Conservation (phyloP, 1,140 invertebrate genomes). For the Drosophila prosaltans region DNA sequence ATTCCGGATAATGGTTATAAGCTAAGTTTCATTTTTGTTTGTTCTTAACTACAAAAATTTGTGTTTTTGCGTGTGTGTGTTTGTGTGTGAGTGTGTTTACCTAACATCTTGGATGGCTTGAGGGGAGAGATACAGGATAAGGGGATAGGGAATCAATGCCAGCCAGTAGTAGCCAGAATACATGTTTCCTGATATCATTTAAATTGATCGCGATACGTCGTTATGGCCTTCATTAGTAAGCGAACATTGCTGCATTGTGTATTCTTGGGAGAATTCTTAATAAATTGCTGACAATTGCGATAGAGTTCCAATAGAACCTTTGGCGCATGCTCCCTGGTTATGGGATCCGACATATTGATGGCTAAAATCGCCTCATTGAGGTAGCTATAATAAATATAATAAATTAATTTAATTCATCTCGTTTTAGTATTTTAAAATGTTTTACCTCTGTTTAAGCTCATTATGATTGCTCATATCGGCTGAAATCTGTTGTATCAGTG, state of each 20-base stretch:
- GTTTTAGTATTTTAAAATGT: no score
- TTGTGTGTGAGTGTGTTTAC: constrained; percentile 26
- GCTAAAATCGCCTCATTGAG: constrained; percentile 94
- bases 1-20: constrained; percentile 26
- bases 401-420: constrained; percentile 42
- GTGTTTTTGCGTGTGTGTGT: constrained; percentile 26
- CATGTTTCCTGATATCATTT: constrained; percentile 74
- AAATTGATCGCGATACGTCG: constrained; percentile 82
- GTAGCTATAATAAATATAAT: constrained; percentile 86
- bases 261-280: constrained; percentile 87
- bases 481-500: constrained; percentile 95
- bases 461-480: constrained; percentile 92
- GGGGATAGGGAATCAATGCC: constrained; percentile 47
- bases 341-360: constrained; percentile 89
- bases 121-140: not conserved
- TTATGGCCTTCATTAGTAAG: constrained; percentile 92
- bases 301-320: constrained; percentile 90
- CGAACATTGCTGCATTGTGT: constrained; percentile 88
- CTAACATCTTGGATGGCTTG: constrained; percentile 25
- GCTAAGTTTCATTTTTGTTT: constrained; percentile 20
- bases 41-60: constrained; percentile 51
- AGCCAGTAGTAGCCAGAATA: constrained; percentile 38
- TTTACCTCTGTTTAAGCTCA: constrained; percentile 93
- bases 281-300: constrained; percentile 89
- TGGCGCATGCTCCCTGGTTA: constrained; percentile 92